Evolutionary conservation across 2,888 invertebrate genomes (phyloP).

Genomic region (Nomada ruficornis): DNA sequence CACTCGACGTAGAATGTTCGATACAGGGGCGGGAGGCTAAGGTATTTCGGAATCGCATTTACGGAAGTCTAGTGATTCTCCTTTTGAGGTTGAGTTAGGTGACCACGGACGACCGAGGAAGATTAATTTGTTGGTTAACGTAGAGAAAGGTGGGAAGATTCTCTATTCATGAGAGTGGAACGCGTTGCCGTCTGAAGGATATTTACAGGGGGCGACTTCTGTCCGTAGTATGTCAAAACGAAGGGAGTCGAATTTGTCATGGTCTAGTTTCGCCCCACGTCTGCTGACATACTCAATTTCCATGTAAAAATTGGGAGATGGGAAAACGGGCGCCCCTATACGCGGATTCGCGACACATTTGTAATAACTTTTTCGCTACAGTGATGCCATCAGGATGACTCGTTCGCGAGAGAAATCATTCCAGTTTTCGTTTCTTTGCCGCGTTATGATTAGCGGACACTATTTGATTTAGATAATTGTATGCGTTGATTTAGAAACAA

Average conservation of each 20-base stretch:
- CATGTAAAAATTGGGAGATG: constrained; percentile 68
- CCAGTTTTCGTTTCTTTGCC: neutral
- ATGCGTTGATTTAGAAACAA: neutral
- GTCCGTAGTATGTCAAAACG: constrained; percentile 54
- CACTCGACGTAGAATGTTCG: constrained; percentile 7
- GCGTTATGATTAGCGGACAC: neutral
- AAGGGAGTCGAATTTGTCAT: constrained; percentile 59
- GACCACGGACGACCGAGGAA: neutral
- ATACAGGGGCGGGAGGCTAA: neutral
- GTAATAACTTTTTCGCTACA: constrained; percentile 62
- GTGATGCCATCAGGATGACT: constrained; percentile 14
- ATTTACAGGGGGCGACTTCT: constrained; percentile 41
- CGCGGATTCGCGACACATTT: constrained; percentile 53
- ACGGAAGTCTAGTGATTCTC: neutral
- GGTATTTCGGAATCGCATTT: neutral
- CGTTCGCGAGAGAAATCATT: constrained; percentile 11
- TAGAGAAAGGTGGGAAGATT: neutral
- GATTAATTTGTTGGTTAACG: neutral
- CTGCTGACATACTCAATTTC: constrained; percentile 62
- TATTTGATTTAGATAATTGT: neutral
- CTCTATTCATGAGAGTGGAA: no score
- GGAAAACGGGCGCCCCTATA: constrained; percentile 29
- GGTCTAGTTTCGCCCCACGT: constrained; percentile 46
- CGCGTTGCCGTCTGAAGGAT: constrained; percentile 27
- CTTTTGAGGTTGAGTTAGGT: neutral